Percentiles rank a stretch among this genome's conserved stretches.
Evolutionary conservation across 2,888 invertebrate species (phyloP).

Genomic region (Heliconius hortense): DNA sequence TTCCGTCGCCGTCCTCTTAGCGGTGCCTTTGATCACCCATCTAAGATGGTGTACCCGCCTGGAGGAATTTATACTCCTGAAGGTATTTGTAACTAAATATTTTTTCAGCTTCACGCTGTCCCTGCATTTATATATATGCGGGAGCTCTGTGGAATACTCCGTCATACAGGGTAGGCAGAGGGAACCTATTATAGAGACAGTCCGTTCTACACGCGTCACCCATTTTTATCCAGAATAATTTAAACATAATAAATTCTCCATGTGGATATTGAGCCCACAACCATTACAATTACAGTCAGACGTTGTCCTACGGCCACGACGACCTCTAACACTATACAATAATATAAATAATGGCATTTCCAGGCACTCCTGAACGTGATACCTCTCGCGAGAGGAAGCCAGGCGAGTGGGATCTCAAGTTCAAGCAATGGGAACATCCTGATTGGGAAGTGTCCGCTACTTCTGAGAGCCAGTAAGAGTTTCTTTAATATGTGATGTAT

Average conservation of each 20-base stretch:
- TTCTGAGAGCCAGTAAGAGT: conserved; percentile 94
- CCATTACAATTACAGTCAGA: no score
- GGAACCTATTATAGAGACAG: no score
- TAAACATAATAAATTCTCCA: no score
- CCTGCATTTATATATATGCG: no score
- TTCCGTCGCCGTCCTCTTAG: conserved; percentile 91
- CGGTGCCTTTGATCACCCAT: conserved; percentile 94
- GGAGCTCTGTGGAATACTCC: no score
- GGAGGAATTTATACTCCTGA: conserved; percentile 91
- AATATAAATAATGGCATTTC: not conserved
- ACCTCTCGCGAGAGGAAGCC: conserved; percentile 70
- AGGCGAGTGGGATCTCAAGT: conserved; percentile 85
- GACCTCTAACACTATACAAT: no score
- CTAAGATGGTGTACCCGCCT: conserved; percentile 96
- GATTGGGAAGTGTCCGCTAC: conserved; percentile 92
- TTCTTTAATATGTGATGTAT: not conserved
- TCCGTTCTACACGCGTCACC: no score
- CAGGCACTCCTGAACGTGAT: conserved; percentile 84
- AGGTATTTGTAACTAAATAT: conserved; percentile 26
- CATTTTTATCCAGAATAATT: no score
- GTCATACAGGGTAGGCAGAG: no score
- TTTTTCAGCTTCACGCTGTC: no score
- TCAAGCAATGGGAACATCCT: conserved; percentile 89
- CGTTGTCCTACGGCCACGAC: no score
- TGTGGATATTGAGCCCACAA: no score